Conservation (phyloP, 2,797 vertebrate genomes). For the Spinus olivaceus region DNA sequence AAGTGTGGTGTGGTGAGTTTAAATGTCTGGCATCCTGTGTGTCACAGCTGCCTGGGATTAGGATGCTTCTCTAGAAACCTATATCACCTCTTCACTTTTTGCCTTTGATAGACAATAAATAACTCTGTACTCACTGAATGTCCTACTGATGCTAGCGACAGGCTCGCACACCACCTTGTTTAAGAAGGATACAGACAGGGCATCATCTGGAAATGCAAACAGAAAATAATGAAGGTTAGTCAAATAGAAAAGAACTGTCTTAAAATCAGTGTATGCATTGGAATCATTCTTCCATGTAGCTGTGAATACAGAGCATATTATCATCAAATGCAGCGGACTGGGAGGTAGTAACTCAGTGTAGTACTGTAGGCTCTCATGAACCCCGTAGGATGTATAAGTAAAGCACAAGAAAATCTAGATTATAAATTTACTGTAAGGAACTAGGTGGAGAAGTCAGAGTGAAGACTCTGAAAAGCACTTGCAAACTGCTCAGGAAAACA, state of each 20-base stretch:
- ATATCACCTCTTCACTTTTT: constrained; percentile 32
- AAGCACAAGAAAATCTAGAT: constrained; percentile 60
- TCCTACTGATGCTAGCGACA: not conserved
- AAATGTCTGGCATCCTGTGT: not conserved
- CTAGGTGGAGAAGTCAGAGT: not conserved
- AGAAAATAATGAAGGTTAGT: not conserved
- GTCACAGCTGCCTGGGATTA: not conserved
- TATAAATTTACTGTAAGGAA: not conserved
- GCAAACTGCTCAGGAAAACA: constrained; percentile 55
- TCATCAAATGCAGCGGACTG: not conserved
- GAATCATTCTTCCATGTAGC: not conserved
- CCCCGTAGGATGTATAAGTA: not conserved
- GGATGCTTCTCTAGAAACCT: constrained; percentile 8
- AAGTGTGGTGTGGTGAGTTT: not conserved
- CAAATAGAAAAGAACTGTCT: not conserved
- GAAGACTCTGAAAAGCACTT: constrained; percentile 18
- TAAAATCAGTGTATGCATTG: not conserved
- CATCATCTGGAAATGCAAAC: not conserved
- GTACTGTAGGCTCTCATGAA: not conserved
- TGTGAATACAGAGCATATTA: not conserved
- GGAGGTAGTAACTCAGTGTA: not conserved
- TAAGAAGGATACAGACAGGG: not conserved
- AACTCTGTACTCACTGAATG: constrained; percentile 28
- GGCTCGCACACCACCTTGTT: not conserved
- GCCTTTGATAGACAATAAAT: constrained; percentile 13